Conservation (phyloP, 2,797 vertebrate genomes). For the Labeo calbasu region DNA sequence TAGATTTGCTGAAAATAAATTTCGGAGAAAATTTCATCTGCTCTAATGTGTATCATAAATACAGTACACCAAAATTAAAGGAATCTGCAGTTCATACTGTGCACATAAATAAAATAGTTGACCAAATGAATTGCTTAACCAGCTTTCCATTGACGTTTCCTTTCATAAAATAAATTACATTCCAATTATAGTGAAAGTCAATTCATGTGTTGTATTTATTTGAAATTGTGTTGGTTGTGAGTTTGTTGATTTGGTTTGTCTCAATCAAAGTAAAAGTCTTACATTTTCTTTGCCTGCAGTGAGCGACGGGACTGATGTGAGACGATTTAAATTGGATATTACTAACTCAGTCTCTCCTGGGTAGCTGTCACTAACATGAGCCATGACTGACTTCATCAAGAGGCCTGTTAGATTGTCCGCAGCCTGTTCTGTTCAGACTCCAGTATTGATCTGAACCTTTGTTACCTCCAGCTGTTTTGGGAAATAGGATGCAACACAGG, state of each 20-base stretch:
- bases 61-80: too few relatives aligned
- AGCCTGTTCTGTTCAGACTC: conserved; percentile 11
- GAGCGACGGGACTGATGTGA: background rate
- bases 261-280: background rate
- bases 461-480: conserved; percentile 40
- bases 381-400: conserved; percentile 35
- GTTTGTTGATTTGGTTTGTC: background rate
- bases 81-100: background rate
- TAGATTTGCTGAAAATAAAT: background rate
- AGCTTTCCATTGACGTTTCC: background rate
- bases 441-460: conserved; percentile 29
- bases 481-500: conserved; percentile 30
- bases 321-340: background rate
- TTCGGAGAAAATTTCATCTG: background rate
- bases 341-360: background rate
- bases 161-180: background rate
- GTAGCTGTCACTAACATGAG: background rate
- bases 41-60: background rate
- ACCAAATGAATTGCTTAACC: background rate
- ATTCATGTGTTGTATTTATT: background rate
- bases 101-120: background rate
- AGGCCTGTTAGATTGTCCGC: background rate
- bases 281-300: background rate
- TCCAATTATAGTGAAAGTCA: background rate
- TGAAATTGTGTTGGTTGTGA: background rate